Conservation (phyloP, 2,113 vertebrate species). For the Boulengeromyrus knoepffleri region DNA sequence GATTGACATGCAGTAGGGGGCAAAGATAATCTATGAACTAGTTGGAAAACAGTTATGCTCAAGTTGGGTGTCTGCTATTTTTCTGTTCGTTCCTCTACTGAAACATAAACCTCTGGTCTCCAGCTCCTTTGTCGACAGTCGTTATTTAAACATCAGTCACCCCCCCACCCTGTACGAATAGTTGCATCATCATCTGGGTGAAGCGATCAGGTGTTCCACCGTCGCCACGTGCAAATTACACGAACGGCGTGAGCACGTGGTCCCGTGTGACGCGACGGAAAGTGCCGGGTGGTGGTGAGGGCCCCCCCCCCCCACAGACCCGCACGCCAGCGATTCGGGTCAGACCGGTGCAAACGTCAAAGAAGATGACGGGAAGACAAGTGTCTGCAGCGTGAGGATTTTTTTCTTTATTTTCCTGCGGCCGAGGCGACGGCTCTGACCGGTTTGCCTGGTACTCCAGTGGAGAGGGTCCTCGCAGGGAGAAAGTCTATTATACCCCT, state of each 20-base stretch:
- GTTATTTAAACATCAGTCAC: neutral
- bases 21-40: neutral
- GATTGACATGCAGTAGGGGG: neutral
- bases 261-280: neutral
- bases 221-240: neutral
- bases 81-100: neutral
- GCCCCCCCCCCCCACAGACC: neutral
- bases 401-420: neutral
- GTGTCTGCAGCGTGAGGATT: neutral
- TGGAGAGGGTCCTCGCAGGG: neutral
- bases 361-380: neutral
- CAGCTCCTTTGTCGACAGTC: neutral
- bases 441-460: neutral
- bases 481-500: constrained; percentile 13
- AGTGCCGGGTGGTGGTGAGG: neutral
- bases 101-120: neutral
- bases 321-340: neutral
- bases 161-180: neutral
- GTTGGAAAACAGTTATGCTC: neutral
- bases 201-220: neutral
- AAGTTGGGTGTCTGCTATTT: neutral
- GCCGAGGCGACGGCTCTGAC: neutral
- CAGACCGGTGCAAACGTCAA: neutral
- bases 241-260: neutral
- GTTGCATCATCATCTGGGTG: neutral